Percentiles rank a stretch among this genome's conserved stretches.
phyloP scores from a whole-genome alignment of 2,888 invertebrate genomes.

The Drosophila greeni region DNA sequence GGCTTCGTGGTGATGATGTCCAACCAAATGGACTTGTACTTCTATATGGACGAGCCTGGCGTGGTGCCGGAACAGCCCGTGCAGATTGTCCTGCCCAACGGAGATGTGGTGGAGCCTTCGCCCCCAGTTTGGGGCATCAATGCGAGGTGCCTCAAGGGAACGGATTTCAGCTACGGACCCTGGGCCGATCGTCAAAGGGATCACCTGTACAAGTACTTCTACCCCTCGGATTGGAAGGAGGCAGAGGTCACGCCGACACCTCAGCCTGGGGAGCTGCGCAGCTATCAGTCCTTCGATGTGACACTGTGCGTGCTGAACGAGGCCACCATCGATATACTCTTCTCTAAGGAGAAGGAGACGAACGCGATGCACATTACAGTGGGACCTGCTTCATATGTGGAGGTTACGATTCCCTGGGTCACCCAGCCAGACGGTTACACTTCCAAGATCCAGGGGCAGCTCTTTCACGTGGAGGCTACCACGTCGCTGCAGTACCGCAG shows the following conservation, averaged over 20 bases:
- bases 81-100: slow-evolving; percentile 92
- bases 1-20: slow-evolving; percentile 98
- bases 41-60: slow-evolving; percentile 97
- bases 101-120: slow-evolving; percentile 94
- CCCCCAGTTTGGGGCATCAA: slow-evolving; percentile 98
- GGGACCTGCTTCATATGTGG: slow-evolving; percentile 96
- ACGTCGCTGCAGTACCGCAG: slow-evolving; percentile 96
- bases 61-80: slow-evolving; percentile 95
- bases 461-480: slow-evolving; percentile 95
- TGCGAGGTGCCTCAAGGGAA: slow-evolving; percentile 95
- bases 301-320: slow-evolving; percentile 93
- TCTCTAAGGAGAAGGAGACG: slow-evolving; percentile 94
- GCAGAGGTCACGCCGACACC: slow-evolving; percentile 89
- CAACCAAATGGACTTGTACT: slow-evolving; percentile 95
- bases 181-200: slow-evolving; percentile 99
- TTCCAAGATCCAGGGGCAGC: slow-evolving; percentile 94
- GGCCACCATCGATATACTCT: slow-evolving; percentile 96
- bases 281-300: slow-evolving; percentile 95
- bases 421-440: slow-evolving; percentile 92
- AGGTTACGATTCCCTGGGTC: slow-evolving; percentile 97
- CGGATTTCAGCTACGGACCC: slow-evolving; percentile 97
- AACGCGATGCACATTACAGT: slow-evolving; percentile 98
- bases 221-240: slow-evolving; percentile 91
- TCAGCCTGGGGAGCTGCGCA: slow-evolving; percentile 91
- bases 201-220: slow-evolving; percentile 96